These are phyloP conservation scores for Chesias legatella DNA, from an alignment of 2,888 invertebrate genomes.

Conservation along the genomic window DNA sequence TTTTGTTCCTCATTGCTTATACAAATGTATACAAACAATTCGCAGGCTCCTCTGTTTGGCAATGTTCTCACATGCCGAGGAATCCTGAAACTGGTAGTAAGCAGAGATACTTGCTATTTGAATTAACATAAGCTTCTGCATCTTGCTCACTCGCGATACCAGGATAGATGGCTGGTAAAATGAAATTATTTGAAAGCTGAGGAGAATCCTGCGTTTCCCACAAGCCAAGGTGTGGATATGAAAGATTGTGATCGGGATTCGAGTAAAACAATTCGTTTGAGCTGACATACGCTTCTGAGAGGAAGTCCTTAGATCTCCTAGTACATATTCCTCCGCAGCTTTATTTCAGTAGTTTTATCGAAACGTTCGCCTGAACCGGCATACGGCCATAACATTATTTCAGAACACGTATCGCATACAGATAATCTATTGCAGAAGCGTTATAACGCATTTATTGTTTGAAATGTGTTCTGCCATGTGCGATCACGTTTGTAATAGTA, in stretches of 20 bases:
- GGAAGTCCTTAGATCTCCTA: constrained; percentile 25
- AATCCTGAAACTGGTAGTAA: constrained; percentile 63
- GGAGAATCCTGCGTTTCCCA: constrained; percentile 4
- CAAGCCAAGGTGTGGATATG: constrained; percentile 17
- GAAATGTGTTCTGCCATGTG: constrained; percentile 50
- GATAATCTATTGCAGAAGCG: constrained; percentile 72
- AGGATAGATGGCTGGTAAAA: constrained; percentile 16
- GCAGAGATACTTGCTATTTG: constrained; percentile 54
- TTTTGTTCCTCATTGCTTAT: constrained; percentile 63
- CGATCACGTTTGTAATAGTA: constrained; percentile 43
- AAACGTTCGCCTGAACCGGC: constrained; percentile 43
- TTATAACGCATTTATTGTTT: constrained; percentile 72
- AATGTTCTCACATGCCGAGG: constrained; percentile 64
- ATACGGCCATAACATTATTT: constrained; percentile 67
- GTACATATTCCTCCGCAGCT: constrained; percentile 34
- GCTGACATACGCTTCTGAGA: constrained; percentile 23
- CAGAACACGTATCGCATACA: constrained; percentile 69
- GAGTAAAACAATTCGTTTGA: constrained; percentile 28
- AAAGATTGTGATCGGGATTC: constrained; percentile 24
- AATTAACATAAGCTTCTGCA: constrained; percentile 67
- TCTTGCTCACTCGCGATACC: constrained; percentile 29
- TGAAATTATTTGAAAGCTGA: constrained; percentile 11
- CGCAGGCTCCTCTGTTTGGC: constrained; percentile 55
- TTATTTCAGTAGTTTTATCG: constrained; percentile 58
- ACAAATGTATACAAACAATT: constrained; percentile 71